A percentile compares a stretch with the other conserved stretches of the same genome.
These are phyloP conservation scores for Amphipoea oculea DNA, from an alignment of 2,888 invertebrate genomes.

Conservation along the genomic window DNA sequence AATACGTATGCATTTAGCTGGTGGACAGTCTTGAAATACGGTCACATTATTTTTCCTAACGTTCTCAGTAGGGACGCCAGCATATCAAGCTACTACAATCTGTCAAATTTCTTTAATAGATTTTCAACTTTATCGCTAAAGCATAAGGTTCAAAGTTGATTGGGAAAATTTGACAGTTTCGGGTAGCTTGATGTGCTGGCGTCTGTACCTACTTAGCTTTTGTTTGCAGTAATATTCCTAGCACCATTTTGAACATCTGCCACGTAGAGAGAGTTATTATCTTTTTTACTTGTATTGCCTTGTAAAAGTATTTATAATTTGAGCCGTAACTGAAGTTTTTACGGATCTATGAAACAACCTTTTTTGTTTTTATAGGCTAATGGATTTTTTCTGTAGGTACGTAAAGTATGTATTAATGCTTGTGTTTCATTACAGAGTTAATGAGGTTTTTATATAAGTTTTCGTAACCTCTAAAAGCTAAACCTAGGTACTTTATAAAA, in stretches of 20 bases:
- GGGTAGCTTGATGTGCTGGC: too few species aligned
- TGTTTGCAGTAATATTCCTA: conserved; percentile 28
- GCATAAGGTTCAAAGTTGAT: too few species aligned
- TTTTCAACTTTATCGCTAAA: too few species aligned
- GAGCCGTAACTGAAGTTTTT: conserved; percentile 32
- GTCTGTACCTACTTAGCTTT: background rate
- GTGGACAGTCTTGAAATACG: too few species aligned
- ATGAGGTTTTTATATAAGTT: conserved; percentile 24
- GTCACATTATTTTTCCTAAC: too few species aligned
- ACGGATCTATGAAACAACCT: conserved; percentile 26
- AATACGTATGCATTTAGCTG: too few species aligned
- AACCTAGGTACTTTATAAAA: background rate
- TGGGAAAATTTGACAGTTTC: too few species aligned
- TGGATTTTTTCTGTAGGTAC: conserved; percentile 13
- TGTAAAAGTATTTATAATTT: conserved; percentile 42
- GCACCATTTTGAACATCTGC: conserved; percentile 47
- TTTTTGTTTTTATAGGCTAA: conserved; percentile 35
- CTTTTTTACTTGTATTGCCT: conserved; percentile 39
- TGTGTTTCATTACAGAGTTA: background rate
- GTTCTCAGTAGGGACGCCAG: too few species aligned
- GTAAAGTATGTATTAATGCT: conserved; percentile 10
- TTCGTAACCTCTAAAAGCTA: background rate
- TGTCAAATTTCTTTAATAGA: too few species aligned
- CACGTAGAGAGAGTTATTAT: conserved; percentile 21
- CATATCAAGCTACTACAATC: too few species aligned